Percentiles rank a stretch among this genome's conserved stretches.
Conservation (phyloP, 2,888 invertebrate genomes). For the Herminia tarsipennalis region DNA sequence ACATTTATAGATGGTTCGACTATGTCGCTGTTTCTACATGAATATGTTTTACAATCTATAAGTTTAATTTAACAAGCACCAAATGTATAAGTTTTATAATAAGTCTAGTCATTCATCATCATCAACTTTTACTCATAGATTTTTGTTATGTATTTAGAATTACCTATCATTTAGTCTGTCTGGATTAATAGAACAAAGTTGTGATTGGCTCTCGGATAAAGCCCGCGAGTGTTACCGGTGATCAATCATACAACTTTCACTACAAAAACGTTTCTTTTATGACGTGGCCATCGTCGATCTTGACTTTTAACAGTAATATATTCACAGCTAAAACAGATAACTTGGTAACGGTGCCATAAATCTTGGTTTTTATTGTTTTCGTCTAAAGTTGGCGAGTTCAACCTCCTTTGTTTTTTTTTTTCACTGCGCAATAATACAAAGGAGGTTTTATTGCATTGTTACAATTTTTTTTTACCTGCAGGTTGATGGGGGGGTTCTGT, state of each 20-base stretch:
- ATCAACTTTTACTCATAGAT: no score
- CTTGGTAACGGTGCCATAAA: constrained; percentile 45
- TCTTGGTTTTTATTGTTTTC: constrained; percentile 39
- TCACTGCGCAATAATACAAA: constrained; percentile 28
- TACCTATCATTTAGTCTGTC: no score
- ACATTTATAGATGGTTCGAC: no score
- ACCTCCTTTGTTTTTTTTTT: no score
- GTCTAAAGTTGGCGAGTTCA: constrained; percentile 31
- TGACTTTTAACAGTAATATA: constrained; percentile 39
- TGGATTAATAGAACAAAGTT: constrained; percentile 19
- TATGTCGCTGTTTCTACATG: no score
- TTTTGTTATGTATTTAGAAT: no score
- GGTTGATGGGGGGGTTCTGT: constrained; percentile 67
- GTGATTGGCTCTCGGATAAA: constrained; percentile 21
- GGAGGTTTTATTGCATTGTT: constrained; percentile 17
- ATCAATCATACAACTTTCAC: constrained; percentile 47
- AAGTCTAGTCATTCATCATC: constrained; percentile 1
- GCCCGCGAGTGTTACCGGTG: constrained; percentile 13
- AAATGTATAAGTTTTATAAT: no score
- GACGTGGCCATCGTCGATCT: constrained; percentile 29
- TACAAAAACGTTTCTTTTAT: constrained; percentile 40
- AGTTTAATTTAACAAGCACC: no score
- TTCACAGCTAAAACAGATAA: constrained; percentile 43
- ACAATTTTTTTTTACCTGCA: constrained; percentile 56
- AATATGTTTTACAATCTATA: no score